Evolutionary conservation across 2,888 invertebrate species (phyloP), one percentile per base, ranked within the genome.

Genomic region (Kryphioiulus occultus): DNA sequence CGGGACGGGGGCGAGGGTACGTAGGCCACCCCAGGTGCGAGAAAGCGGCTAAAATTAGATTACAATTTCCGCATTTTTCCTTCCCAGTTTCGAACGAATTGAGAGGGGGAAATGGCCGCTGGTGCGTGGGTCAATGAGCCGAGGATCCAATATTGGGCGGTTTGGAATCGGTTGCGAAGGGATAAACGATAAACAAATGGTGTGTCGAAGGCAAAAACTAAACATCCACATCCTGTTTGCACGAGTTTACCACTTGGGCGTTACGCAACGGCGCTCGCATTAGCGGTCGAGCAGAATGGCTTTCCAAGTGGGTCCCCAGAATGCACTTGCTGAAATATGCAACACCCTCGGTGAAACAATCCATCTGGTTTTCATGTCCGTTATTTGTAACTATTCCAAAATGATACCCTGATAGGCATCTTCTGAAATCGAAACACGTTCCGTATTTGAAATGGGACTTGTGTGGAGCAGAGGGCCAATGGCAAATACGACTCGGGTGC

Each of bases 211-310:
- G 78, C 30, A 30, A 78, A 78, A 78, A 68, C 68, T 68, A 68
- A 68, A 68, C 68, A 30, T 78, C 78, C 30, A 78, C 78, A 78
- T 78, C 78, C 78, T 26, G 78, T 68, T 30, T 78, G 78, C 78
- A 78, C 1, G 26, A 30, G 78, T 78, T 26, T 26, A 22, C 78
- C 78, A 78, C 78, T 78, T 78, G 15, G 26, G 15, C 15, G 30
- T 30, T 15, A 30, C 22, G 78, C 30, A 78, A 78, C 26, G 78
- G 44, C 44, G 44, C 44, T 12, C 12, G 44, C 44, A 35, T 7
- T 35, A 35, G 10, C 10, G 68, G 22, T 68, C 68, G 22, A 68
- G 22, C 68, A 19, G 78, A 0, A 9, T n/a, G 10, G 9, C 10
- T 68, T 68, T 68, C 26, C 78, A 30, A 78, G 15, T 78, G 22